These are phyloP conservation scores for Heterodera filipjevi DNA, from an alignment of 2,888 invertebrate species.

Conservation along the genomic window DNA sequence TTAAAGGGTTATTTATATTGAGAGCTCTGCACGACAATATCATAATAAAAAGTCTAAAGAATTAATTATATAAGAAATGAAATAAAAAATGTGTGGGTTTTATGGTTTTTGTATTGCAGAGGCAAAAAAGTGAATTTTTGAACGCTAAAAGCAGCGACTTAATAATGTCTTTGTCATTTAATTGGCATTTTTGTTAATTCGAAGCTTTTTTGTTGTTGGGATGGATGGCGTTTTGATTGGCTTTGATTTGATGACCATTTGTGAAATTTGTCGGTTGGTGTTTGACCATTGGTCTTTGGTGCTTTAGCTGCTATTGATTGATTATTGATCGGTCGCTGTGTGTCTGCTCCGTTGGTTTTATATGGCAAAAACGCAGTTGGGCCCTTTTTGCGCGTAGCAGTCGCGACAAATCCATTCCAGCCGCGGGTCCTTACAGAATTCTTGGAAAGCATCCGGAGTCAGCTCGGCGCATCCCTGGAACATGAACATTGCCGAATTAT, in stretches of 20 bases:
- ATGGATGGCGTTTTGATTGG: too few relatives aligned
- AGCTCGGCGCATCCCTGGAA: slow-evolving; percentile 16
- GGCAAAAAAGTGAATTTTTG: neutral
- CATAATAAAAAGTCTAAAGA: slow-evolving; percentile 1
- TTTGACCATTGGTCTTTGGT: neutral
- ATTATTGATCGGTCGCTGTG: neutral
- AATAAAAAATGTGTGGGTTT: neutral
- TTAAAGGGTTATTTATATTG: neutral
- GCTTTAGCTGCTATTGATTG: neutral
- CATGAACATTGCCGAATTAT: too few relatives aligned
- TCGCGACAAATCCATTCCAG: slow-evolving; percentile 26
- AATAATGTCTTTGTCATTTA: too few relatives aligned
- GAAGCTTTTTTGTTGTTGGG: neutral
- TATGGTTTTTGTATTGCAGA: slow-evolving; percentile 3
- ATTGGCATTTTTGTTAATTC: neutral
- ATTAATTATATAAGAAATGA: neutral
- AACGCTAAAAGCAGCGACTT: neutral
- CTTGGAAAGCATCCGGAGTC: slow-evolving; percentile 18
- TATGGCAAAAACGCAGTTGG: slow-evolving; percentile 11
- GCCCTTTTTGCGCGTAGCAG: slow-evolving; percentile 12
- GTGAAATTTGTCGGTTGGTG: too few relatives aligned
- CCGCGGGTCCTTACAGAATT: slow-evolving; percentile 22
- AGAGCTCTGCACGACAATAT: slow-evolving; percentile 4
- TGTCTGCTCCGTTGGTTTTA: neutral
- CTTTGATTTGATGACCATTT: too few relatives aligned